Evolutionary conservation across 2,797 vertebrate species (phyloP).

Genomic region (Acanthurus leucopareius): DNA sequence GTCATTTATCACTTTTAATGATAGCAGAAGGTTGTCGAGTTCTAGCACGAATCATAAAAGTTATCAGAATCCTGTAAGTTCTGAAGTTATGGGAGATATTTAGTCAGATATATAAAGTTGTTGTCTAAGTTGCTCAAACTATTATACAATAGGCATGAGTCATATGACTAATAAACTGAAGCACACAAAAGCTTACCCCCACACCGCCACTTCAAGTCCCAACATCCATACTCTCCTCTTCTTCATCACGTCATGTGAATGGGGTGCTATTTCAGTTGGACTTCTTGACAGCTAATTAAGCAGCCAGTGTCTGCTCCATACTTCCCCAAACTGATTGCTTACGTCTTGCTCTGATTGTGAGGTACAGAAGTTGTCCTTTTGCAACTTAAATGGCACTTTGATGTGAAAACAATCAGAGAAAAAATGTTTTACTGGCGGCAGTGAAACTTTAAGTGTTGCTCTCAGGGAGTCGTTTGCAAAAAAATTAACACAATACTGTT

Average conservation of each 20-base stretch:
- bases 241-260: constrained; percentile 52
- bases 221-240: constrained; percentile 51
- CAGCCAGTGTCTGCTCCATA: constrained; percentile 32
- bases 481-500: background rate
- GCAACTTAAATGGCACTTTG: constrained; percentile 32
- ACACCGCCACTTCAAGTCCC: constrained; percentile 24
- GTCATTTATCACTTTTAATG: constrained; percentile 19
- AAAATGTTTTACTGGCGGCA: background rate
- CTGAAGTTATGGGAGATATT: background rate
- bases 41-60: no score
- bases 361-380: constrained; percentile 19
- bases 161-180: constrained; percentile 46
- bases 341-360: constrained; percentile 46
- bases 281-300: constrained; percentile 69
- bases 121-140: constrained; percentile 25
- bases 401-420: constrained; percentile 46
- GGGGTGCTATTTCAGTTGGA: constrained; percentile 58
- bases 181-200: constrained; percentile 52
- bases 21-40: background rate
- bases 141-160: constrained; percentile 57
- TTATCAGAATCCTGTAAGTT: background rate
- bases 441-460: constrained; percentile 25
- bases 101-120: constrained; percentile 24
- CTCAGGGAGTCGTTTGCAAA: background rate
- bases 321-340: constrained; percentile 53